Evolutionary conservation across 2,113 vertebrate genomes (phyloP).

Genomic region (Rhabdornis inornatus): DNA sequence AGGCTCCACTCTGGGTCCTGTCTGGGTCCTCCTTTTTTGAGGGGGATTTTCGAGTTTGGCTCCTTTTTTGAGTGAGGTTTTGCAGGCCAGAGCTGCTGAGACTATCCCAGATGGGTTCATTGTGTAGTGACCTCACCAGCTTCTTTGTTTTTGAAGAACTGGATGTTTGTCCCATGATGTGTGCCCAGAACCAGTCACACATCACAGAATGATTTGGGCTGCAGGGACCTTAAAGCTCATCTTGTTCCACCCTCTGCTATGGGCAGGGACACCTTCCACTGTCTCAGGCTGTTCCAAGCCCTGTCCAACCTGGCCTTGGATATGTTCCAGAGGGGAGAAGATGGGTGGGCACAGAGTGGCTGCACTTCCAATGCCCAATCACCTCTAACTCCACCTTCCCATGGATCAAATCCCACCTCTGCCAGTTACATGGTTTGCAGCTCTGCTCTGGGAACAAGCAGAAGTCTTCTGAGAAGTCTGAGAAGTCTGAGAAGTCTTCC

Average conservation of each 20-base stretch:
- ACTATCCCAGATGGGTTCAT: background rate
- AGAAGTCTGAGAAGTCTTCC: background rate
- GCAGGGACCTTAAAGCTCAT: background rate
- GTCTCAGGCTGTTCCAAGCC: background rate
- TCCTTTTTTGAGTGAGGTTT: background rate
- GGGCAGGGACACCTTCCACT: background rate
- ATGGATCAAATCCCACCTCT: background rate
- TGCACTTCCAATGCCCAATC: background rate
- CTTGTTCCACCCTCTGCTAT: rapidly evolving
- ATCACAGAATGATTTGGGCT: background rate
- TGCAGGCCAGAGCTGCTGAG: background rate
- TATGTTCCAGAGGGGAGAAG: background rate
- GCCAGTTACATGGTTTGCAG: background rate
- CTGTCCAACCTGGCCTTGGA: rapidly evolving
- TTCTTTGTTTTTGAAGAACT: background rate
- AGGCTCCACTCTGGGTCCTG: background rate
- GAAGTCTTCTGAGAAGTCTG: too few relatives aligned
- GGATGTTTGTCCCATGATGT: background rate
- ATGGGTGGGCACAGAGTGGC: background rate
- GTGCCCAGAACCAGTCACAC: background rate
- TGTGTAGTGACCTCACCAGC: background rate
- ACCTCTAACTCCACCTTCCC: background rate
- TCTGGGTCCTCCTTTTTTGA: background rate
- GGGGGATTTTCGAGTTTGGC: background rate
- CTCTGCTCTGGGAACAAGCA: background rate